Evolutionary conservation across 1,140 invertebrate species (phyloP), one percentile per base, ranked within the genome.

Genomic region (Antheraea mylitta): DNA sequence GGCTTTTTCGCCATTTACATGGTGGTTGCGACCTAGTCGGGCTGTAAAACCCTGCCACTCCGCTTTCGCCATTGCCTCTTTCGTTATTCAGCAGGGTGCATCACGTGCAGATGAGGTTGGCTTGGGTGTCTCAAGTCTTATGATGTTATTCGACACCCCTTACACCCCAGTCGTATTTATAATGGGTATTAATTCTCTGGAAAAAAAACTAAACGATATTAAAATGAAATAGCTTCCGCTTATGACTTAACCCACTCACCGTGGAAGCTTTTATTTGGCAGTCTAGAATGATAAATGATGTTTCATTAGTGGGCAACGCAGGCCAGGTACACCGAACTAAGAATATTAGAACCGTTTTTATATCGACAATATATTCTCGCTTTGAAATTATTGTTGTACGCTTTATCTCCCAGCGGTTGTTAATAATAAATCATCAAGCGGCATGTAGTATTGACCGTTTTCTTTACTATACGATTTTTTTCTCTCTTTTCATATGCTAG

Each of bases 201-300:
- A 42, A 9, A 9, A 42, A 42, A 42, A 9, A 42, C 38, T 2
- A 42, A 42, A 42, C 3, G 22, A 30, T 30, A 42, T 42, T 42
- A 8, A 7, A 42, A n/a, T 16, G 36, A 63, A 18, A 38, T n/a
- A 70, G 70, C 73, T 68, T 19, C 13, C 58, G 66, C 67, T 69
- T 53, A 45, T 66, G 9, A 37, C 68, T 67, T 66, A 58, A 38
- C 4, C 65, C 71, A 58, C 53, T 10, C 36, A 66, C 69, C 61
- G 16, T 53, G 45, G 61, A 70, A 73, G 72, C 67, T 77, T 77
- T 77, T 79, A 79, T 79, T 77, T 77, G 77, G 77, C 73, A 76
- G 71, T 73, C 71, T 30, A 71, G 71, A 73, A 79, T 79, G 77
- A 79, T 75, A 79, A 79, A 79, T 73, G 72, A 69, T 70, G 69